Conservation (phyloP, 2,113 vertebrate species). For the Ondatra zibethicus region DNA sequence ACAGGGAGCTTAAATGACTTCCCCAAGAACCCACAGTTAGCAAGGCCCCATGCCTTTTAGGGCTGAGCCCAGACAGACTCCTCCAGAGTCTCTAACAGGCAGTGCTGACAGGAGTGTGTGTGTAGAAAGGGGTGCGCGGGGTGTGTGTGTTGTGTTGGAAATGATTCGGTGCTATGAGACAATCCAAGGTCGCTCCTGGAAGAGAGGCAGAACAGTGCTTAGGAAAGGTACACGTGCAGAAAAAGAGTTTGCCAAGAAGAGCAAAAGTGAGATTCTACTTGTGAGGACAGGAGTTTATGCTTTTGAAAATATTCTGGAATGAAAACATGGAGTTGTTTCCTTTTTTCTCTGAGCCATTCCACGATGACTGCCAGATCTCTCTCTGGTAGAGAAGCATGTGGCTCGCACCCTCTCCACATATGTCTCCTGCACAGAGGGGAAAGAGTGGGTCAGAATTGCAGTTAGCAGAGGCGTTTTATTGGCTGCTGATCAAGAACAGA, state of each 20-base stretch:
- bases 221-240: slow-evolving; percentile 22
- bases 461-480: slow-evolving; percentile 64
- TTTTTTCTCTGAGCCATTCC: not conserved
- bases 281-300: slow-evolving; percentile 41
- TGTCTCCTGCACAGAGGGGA: slow-evolving; percentile 57
- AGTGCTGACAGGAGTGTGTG: not conserved
- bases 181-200: not conserved
- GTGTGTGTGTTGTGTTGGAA: not conserved
- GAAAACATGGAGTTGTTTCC: not conserved
- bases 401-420: slow-evolving; percentile 65
- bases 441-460: slow-evolving; percentile 64
- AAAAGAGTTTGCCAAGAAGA: not conserved
- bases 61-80: not conserved
- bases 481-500: slow-evolving; percentile 61
- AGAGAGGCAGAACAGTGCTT: not conserved
- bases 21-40: not conserved
- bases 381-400: slow-evolving; percentile 62
- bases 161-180: slow-evolving; percentile 19
- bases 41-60: not conserved
- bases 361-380: slow-evolving; percentile 26
- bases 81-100: not conserved
- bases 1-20: not conserved
- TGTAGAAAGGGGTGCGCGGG: not conserved
- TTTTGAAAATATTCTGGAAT: slow-evolving; percentile 62
- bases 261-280: not conserved